These are phyloP conservation scores for Drosophila merina DNA, from an alignment of 2,888 invertebrate species.

Conservation along the genomic window DNA sequence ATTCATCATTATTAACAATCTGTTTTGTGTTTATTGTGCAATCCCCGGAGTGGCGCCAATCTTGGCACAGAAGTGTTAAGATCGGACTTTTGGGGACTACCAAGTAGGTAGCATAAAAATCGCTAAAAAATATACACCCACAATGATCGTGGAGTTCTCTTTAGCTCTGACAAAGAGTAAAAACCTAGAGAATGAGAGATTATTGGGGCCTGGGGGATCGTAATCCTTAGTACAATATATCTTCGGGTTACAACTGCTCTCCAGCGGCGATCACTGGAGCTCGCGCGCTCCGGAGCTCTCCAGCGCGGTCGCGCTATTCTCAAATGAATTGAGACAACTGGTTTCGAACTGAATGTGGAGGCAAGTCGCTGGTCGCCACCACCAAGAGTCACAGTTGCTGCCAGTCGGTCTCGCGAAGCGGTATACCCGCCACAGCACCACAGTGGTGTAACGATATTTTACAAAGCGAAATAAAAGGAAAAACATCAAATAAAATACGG, in stretches of 20 bases:
- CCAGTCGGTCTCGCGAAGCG: constrained; percentile 32
- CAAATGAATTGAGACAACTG: constrained; percentile 9
- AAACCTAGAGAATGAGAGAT: not conserved
- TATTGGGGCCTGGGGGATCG: not conserved
- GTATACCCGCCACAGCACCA: constrained; percentile 26
- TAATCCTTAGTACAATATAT: constrained; percentile 3
- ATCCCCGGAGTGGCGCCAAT: constrained; percentile 27
- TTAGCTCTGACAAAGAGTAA: not conserved
- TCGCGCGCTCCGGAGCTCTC: not conserved
- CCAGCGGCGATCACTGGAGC: constrained; percentile 8
- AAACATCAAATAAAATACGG: constrained; percentile 6
- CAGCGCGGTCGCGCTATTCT: not conserved
- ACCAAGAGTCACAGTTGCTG: constrained; percentile 33
- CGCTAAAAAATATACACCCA: constrained; percentile 1
- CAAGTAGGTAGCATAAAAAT: constrained; percentile 12
- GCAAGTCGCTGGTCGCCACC: constrained; percentile 6
- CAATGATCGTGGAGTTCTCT: not conserved
- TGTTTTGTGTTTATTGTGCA: constrained; percentile 23
- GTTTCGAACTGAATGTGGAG: constrained; percentile 6
- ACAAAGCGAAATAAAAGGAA: constrained; percentile 40
- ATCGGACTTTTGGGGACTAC: constrained; percentile 7
- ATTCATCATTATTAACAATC: constrained; percentile 32
- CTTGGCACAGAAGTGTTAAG: constrained; percentile 32
- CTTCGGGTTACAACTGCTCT: not conserved
- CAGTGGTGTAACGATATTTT: constrained; percentile 44